Evolutionary conservation across 2,888 invertebrate species (phyloP).

Genomic region (Prosopocoilus inquinatus): DNA sequence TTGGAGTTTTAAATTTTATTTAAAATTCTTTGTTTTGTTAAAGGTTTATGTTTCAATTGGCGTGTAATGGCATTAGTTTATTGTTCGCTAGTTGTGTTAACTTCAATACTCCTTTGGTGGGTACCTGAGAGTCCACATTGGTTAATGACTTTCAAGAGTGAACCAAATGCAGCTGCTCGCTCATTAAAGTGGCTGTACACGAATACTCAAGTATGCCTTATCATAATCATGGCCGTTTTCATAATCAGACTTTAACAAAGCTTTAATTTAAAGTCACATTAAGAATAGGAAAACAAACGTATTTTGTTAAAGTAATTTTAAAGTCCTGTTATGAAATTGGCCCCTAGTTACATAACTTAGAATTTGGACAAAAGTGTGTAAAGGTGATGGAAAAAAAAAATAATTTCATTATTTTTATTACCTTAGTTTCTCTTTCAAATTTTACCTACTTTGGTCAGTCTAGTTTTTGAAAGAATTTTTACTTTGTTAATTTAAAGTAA

Average conservation of each 20-base stretch:
- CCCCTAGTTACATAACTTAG: too few species aligned
- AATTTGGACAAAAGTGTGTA: too few species aligned
- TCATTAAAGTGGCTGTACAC: constrained; percentile 53
- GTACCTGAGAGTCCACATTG: constrained; percentile 61
- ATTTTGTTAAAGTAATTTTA: too few species aligned
- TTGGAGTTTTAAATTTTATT: constrained; percentile 4
- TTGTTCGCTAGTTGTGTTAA: constrained; percentile 42
- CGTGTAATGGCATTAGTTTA: constrained; percentile 52
- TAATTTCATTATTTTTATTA: not conserved
- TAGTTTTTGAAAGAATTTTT: too few species aligned
- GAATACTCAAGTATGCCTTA: constrained; percentile 41
- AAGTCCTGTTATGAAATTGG: too few species aligned
- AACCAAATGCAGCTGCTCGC: constrained; percentile 40
- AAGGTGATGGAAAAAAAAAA: too few species aligned
- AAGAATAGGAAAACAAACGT: too few species aligned
- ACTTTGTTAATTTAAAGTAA: too few species aligned
- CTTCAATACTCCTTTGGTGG: constrained; percentile 44
- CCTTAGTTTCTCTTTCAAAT: constrained; percentile 21
- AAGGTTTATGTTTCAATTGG: constrained; percentile 53
- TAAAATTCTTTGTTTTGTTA: constrained; percentile 18
- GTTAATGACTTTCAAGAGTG: constrained; percentile 52
- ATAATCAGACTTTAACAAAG: too few species aligned
- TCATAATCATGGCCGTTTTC: too few species aligned
- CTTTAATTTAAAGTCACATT: too few species aligned
- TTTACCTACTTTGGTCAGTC: too few species aligned